Evolutionary conservation across 1,140 invertebrate species (phyloP), one percentile per base, ranked within the genome.

Genomic region (Sycophila sp.): DNA sequence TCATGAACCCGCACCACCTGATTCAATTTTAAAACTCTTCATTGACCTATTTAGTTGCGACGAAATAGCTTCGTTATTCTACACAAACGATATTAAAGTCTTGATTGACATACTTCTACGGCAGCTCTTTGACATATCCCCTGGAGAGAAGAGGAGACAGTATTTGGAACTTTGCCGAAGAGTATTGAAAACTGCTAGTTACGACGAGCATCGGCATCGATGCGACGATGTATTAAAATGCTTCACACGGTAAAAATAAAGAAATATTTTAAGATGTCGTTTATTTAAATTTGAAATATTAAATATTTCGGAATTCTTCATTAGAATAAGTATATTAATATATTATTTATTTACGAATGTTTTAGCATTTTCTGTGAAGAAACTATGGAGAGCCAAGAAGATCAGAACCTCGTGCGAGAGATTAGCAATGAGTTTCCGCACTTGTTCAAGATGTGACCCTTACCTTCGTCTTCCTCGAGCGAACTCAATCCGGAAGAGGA

Each of bases 81-180:
- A 98, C 80, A 96, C 95, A 0, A 98, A 97, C 81, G 96, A 98
- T 81, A 92, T 94, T 3, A 95, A 94, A 86, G 96, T 98, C 38
- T 87, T 97, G 28, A 92, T 98, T 74, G 96, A 98, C 80, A 97
- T 98, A 78, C 91, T 97, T 51, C 90, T 96, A 22, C 87, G 95
- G 30, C 94, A 96, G 81, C 87, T 98, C 5, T 92, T 93, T 7
- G 95, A 98, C 83, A 89, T 97, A 68, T 92, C 93, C 51, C 90
- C 94, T n/a, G 94, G 94, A 42, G 94, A 96, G 86, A 87, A 89
- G 88, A 89, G 93, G 42, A 88, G 90, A 62, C 89, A 91, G 77
- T 94, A 94, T 83, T 86, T 95, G 38, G 89, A 92, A 77, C 87
- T 94, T 30, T 93, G 93, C 74, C 88, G 92, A 75, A 87, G 92